A percentile compares a stretch with the other conserved stretches of the same genome.
phyloP scores from a whole-genome alignment of 2,888 invertebrate genomes.

The Caenorhabditis sp. region DNA sequence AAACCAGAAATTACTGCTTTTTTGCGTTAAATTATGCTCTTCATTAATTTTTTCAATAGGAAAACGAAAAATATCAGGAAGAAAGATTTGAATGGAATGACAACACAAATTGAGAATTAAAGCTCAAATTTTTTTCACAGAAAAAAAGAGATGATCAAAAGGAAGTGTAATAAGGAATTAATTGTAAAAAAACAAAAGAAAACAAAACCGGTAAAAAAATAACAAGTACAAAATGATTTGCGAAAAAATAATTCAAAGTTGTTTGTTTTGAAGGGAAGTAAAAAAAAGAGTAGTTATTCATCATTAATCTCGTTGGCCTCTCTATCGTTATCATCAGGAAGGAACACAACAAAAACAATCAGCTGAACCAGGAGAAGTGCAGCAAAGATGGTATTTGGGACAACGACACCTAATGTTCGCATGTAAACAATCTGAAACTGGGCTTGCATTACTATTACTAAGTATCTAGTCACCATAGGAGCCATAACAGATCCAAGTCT shows the following conservation, averaged over 20 bases:
- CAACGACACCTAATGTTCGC: conserved; percentile 52
- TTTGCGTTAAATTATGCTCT: conserved; percentile 40
- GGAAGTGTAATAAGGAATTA: background rate
- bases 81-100: conserved; percentile 8
- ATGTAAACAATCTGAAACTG: conserved; percentile 72
- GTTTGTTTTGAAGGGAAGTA: background rate
- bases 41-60: conserved; percentile 20
- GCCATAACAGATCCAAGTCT: conserved; percentile 77
- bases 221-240: conserved; percentile 8
- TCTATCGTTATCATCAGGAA: conserved; percentile 54
- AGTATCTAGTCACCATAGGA: conserved; percentile 68
- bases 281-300: conserved; percentile 22
- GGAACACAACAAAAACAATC: conserved; percentile 37
- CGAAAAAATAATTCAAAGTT: no score
- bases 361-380: conserved; percentile 73
- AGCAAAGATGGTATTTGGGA: conserved; percentile 74
- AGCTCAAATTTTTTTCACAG: no score
- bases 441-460: background rate
- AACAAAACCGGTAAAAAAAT: conserved; percentile 15
- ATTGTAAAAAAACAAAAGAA: no score
- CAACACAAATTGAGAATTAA: conserved; percentile 2
- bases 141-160: background rate
- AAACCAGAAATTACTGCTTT: conserved; percentile 14
- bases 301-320: conserved; percentile 63
- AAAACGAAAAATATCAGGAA: background rate